Percentiles rank a stretch among this genome's conserved stretches.
Conservation (phyloP, 2,113 vertebrate genomes). For the Brachypteracias leptosomus region DNA sequence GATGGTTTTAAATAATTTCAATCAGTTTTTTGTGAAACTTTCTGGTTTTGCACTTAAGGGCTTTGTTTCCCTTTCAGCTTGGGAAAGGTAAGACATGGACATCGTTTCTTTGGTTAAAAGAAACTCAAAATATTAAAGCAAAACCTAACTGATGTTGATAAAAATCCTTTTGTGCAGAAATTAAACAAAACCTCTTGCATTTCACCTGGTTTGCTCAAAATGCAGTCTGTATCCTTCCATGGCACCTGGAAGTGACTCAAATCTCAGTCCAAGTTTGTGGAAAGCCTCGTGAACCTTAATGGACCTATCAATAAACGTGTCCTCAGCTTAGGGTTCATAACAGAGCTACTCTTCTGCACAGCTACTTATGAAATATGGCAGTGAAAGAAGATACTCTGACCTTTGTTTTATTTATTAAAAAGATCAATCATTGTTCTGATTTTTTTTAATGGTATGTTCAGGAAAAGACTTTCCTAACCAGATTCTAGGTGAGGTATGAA, state of each 20-base stretch:
- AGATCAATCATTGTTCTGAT: not conserved
- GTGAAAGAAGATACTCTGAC: not conserved
- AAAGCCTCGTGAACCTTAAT: not conserved
- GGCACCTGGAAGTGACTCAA: not conserved
- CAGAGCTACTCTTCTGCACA: not conserved
- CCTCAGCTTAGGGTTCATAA: not conserved
- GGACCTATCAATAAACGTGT: not conserved
- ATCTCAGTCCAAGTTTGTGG: not conserved
- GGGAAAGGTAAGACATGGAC: not conserved
- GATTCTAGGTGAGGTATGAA: not conserved
- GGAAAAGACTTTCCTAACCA: not conserved
- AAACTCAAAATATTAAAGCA: not conserved
- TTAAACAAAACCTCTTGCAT: not conserved
- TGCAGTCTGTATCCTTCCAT: not conserved
- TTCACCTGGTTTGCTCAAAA: not conserved
- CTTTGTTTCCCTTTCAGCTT: not conserved
- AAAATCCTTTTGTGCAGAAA: not conserved
- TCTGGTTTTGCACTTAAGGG: not conserved
- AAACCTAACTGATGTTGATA: not conserved
- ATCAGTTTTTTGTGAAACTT: not conserved
- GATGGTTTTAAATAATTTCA: not conserved
- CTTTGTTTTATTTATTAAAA: conserved; percentile 29
- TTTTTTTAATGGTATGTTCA: not conserved
- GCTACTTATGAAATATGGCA: not conserved
- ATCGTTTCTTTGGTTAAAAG: not conserved